A percentile compares a stretch with the other conserved stretches of the same genome.
Evolutionary conservation across 2,113 vertebrate species (phyloP).

Genomic region (Cheirogaleus medius): DNA sequence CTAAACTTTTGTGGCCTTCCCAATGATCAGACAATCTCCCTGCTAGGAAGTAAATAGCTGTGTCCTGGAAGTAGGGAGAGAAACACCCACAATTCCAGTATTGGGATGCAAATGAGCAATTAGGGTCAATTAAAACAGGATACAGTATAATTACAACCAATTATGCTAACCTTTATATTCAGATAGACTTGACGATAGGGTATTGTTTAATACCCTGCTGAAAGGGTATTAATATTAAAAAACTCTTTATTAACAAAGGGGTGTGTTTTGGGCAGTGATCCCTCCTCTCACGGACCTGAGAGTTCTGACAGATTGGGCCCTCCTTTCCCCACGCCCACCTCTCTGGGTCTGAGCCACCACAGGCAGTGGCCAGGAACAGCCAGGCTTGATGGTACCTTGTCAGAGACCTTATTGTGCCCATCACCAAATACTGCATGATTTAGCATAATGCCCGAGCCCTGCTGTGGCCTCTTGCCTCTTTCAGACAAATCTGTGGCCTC

Average conservation of each 20-base stretch:
- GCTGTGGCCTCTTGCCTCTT: not conserved
- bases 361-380: not conserved
- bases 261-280: not conserved
- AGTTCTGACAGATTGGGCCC: not conserved
- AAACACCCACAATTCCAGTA: slow-evolving; percentile 73
- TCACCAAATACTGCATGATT: not conserved
- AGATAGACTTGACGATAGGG: slow-evolving; percentile 78
- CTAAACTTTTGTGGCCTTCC: slow-evolving; percentile 71
- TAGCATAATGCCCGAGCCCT: not conserved
- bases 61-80: slow-evolving; percentile 77
- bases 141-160: slow-evolving; percentile 86
- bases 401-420: slow-evolving; percentile 17
- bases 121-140: slow-evolving; percentile 87
- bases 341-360: not conserved
- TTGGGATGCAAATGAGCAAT: slow-evolving; percentile 88
- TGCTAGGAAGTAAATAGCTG: slow-evolving; percentile 71
- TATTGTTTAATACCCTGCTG: too few species aligned
- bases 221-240: slow-evolving; percentile 78
- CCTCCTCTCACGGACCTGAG: not conserved
- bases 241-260: slow-evolving; percentile 30
- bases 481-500: not conserved
- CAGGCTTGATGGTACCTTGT: slow-evolving; percentile 40
- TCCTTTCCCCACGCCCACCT: not conserved
- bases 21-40: slow-evolving; percentile 70
- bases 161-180: slow-evolving; percentile 85